A percentile compares a stretch with the other conserved stretches of the same genome.
Evolutionary conservation across 2,113 vertebrate genomes (phyloP).

Genomic region (Podilymbus podiceps): DNA sequence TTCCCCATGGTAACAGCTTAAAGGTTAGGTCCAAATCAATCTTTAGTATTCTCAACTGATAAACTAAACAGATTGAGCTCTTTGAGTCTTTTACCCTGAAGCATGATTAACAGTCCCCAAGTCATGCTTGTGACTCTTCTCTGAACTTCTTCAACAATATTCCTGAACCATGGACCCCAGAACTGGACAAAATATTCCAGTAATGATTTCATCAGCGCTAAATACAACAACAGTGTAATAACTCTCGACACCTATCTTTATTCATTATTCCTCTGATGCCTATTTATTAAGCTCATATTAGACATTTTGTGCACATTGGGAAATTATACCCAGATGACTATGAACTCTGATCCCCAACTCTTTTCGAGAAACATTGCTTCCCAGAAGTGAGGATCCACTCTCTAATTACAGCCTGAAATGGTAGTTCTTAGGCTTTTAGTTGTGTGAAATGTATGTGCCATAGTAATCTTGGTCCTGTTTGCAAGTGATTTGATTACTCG

Average conservation of each 20-base stretch:
- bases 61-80: constrained; percentile 20
- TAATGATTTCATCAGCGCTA: constrained; percentile 68
- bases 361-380: constrained; percentile 5
- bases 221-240: constrained; percentile 60
- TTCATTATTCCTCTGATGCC: constrained; percentile 65
- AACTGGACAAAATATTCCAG: constrained; percentile 48
- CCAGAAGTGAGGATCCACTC: neutral
- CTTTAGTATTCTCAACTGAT: constrained; percentile 19
- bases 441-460: neutral
- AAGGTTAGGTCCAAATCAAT: constrained; percentile 42
- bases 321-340: constrained; percentile 35
- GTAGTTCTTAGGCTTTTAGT: neutral
- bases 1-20: neutral
- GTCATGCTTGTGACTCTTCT: constrained; percentile 31
- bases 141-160: constrained; percentile 48
- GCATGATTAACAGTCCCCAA: constrained; percentile 30
- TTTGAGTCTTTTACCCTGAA: constrained; percentile 39
- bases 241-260: constrained; percentile 60
- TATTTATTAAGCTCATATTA: constrained; percentile 53
- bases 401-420: neutral
- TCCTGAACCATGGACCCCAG: constrained; percentile 46
- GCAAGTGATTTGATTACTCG: neutral
- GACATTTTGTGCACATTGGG: constrained; percentile 13
- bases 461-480: neutral
- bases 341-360: constrained; percentile 10